Evolutionary conservation across 2,113 vertebrate genomes (phyloP).

Genomic region (Chitala chitala): DNA sequence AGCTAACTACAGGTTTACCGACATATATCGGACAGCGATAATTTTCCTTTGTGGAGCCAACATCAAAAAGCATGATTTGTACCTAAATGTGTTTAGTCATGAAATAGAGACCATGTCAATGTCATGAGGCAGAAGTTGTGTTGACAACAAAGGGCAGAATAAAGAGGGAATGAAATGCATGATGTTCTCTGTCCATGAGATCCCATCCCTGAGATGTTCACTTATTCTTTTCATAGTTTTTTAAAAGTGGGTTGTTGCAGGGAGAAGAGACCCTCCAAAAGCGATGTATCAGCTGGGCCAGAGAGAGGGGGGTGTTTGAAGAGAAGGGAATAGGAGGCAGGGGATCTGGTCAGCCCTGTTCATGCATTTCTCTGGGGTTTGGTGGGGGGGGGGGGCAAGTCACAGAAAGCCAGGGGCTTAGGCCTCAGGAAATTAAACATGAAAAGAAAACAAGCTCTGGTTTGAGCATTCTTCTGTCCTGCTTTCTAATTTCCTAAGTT

Average conservation of each 20-base stretch:
- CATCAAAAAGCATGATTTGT: too few species aligned
- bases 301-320: background rate
- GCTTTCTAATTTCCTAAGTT: constrained; percentile 69
- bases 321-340: background rate
- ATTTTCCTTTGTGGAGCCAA: constrained; percentile 33
- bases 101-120: too few species aligned
- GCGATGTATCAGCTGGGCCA: too few species aligned
- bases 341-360: background rate
- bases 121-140: too few species aligned
- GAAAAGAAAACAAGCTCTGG: constrained; percentile 88
- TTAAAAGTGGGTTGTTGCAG: too few species aligned
- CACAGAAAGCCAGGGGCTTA: constrained; percentile 73
- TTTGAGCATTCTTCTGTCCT: constrained; percentile 73
- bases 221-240: too few species aligned
- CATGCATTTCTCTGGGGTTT: constrained; percentile 42
- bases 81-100: too few species aligned
- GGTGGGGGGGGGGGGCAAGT: constrained; percentile 50
- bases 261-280: too few species aligned
- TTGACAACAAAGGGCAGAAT: too few species aligned
- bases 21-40: constrained; percentile 50
- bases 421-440: constrained; percentile 96
- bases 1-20: constrained; percentile 59
- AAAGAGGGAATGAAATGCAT: too few species aligned
- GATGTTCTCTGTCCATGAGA: too few species aligned
- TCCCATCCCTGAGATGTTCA: too few species aligned